Evolutionary conservation across 2,113 vertebrate genomes (phyloP), one percentile per base, ranked within the genome.

Genomic region (Festucalex cinctus): DNA sequence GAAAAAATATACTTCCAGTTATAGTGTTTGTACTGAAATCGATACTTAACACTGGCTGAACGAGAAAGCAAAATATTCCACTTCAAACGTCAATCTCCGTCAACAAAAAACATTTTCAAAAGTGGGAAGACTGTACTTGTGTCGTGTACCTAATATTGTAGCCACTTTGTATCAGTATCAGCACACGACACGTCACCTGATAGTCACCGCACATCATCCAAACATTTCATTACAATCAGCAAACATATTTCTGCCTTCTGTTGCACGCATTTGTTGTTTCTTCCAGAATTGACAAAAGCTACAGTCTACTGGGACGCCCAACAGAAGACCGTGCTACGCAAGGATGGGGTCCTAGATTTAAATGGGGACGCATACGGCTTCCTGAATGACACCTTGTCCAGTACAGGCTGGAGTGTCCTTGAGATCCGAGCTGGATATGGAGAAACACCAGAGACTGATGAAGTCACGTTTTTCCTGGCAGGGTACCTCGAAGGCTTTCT

Each of bases 401-500:
- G 69, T 19, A 93, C 92, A 12, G 95, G 95, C 24, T 98, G 96
- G 96, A 93, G 94, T 0, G 57, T 95, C 80, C 86, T 97, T 4
- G 96, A 98, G 87, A 89, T 97, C 78, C 92, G 80, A 32, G 92
- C 95, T 0, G 96, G 95, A 1, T 95, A 96, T 0, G 94, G 95
- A 37, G 1, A 76, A 0, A 90, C 87, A 3, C 63, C 74, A 0
- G 77, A 94, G 82, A 71, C 83, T 1, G 93, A 96, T 56, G 90
- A 94, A 36, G 10, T 93, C 75, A 90, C 89, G 71, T 95, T 94
- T 91, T 97, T 92, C 81, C 84, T 91, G 49, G 95, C 95, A 0
- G 95, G 96, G 32, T 95, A 92, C 82, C 86, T 98, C 26, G 95
- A 97, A 81, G 95, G 95, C 0, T 96, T 94, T 84, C 94, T 98